Evolutionary conservation across 2,888 invertebrate species (phyloP).

Genomic region (Cantharis rustica): DNA sequence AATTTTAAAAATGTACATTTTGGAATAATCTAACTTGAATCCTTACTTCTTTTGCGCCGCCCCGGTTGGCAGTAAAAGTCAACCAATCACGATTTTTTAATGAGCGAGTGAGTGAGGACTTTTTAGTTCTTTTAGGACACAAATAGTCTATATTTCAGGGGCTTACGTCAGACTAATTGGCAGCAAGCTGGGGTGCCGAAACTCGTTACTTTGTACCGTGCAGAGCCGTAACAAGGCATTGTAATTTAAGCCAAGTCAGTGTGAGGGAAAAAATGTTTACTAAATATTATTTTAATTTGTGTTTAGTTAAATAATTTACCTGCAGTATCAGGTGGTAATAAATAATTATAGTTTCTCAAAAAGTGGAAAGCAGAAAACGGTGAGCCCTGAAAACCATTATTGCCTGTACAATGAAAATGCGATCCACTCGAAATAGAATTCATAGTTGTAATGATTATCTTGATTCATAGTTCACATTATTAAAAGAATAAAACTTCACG

Average conservation of each 20-base stretch:
- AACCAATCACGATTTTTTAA: too few species aligned
- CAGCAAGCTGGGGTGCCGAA: too few species aligned
- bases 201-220: too few species aligned
- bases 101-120: too few species aligned
- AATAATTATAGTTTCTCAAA: slow-evolving; percentile 69
- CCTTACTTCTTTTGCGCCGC: too few species aligned
- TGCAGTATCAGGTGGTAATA: slow-evolving; percentile 60
- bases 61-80: too few species aligned
- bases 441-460: slow-evolving; percentile 32
- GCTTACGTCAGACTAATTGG: too few species aligned
- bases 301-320: slow-evolving; percentile 53
- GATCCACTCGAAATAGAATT: slow-evolving; percentile 38
- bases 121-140: too few species aligned
- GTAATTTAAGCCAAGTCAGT: neutral
- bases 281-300: neutral
- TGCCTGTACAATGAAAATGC: slow-evolving; percentile 44
- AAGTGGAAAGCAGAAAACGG: slow-evolving; percentile 68
- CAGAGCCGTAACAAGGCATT: neutral
- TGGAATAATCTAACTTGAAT: too few species aligned
- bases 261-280: neutral
- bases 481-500: slow-evolving; percentile 8
- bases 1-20: too few species aligned
- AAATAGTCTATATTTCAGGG: too few species aligned
- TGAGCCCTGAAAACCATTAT: slow-evolving; percentile 46
- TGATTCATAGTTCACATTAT: slow-evolving; percentile 16